A percentile compares a stretch with the other conserved stretches of the same genome.
Conservation (phyloP, 1,140 invertebrate species). For the Pseudomyrmex dendroicus region DNA sequence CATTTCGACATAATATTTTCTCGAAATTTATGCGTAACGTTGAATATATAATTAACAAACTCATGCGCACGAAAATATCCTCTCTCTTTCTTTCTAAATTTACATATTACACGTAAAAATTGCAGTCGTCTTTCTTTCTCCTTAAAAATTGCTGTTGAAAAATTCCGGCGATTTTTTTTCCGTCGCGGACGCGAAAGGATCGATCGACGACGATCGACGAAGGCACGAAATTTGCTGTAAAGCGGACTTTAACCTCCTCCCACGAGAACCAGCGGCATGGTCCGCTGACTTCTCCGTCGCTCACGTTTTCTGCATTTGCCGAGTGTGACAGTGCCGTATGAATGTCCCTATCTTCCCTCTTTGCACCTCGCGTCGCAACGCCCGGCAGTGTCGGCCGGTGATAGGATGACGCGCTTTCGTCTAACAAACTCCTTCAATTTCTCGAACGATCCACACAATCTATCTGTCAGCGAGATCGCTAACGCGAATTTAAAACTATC, state of each 20-base stretch:
- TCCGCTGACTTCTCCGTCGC: constrained; percentile 45
- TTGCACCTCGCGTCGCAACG: constrained; percentile 16
- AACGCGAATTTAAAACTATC: neutral
- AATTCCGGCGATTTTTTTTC: constrained; percentile 9
- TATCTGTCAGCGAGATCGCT: neutral
- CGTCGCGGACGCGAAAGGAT: constrained; percentile 9
- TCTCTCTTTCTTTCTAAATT: neutral
- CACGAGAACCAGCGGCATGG: constrained; percentile 42
- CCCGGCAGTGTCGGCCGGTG: neutral
- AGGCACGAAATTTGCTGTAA: constrained; percentile 47
- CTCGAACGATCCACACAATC: neutral
- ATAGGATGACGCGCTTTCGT: constrained; percentile 35
- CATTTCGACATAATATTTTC: neutral
- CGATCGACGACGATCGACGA: constrained; percentile 41
- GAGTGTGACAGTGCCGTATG: constrained; percentile 50
- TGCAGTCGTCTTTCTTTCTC: neutral
- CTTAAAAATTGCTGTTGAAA: neutral
- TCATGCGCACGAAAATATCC: neutral
- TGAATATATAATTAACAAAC: neutral
- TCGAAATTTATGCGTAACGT: neutral
- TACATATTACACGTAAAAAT: too few species aligned
- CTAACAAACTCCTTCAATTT: too few species aligned
- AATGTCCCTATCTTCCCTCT: constrained; percentile 29
- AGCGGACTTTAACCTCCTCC: constrained; percentile 65
- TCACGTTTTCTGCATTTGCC: constrained; percentile 58